Base-by-base conservation (phyloP, 2,888 invertebrate species). In the Thymelicus lineola region DNA sequence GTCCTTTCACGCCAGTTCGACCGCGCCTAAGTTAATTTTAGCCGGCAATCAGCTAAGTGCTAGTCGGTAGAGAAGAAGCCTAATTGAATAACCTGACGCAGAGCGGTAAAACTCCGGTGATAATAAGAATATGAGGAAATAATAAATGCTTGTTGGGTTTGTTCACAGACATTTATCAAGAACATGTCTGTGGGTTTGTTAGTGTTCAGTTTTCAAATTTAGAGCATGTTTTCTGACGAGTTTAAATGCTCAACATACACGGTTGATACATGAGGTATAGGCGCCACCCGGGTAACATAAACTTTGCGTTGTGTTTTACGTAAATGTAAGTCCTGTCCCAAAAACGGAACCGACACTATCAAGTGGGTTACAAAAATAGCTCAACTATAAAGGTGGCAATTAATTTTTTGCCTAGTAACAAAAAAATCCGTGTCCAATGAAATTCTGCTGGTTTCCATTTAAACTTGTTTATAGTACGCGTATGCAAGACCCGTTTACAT, bases 11-110 rank as follows among this genome's bases (percentile, higher is more conserved):
- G 65, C 66, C 67, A 63, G 50, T 53, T 60, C 57, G 36, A 74
- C 76, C 77, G 72, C 77, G 74, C 79, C 77, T 73, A 69, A 62
- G 71, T 73, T 75, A 73, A 70, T 74, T 75, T 76, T 71, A 75
- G 76, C 71, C 73, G 73, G 70, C 71, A 79, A 78, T 79, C 77
- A 77, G 72, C 78, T 79, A 77, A 78, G 77, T 77, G 78, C 45
- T 61, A 15, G 7, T 35, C 20, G 7, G 50, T 63, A 60, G 60
- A 48, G 36, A 66, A 72, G 70, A 70, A 71, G 67, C 55, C 67
- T 72, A 65, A 75, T 73, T 71, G 63, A 72, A 66, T 61, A 62
- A 66, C 61, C 72, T 71, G 70, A 60, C 57, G 48, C 17, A 9
- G 6, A 7, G 6, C 48, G 17, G 17, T 50, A 7, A 50, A 50